A percentile compares a stretch with the other conserved stretches of the same genome.
Evolutionary conservation across 1,140 invertebrate species (phyloP).

Genomic region (Zaprionus ornatus): DNA sequence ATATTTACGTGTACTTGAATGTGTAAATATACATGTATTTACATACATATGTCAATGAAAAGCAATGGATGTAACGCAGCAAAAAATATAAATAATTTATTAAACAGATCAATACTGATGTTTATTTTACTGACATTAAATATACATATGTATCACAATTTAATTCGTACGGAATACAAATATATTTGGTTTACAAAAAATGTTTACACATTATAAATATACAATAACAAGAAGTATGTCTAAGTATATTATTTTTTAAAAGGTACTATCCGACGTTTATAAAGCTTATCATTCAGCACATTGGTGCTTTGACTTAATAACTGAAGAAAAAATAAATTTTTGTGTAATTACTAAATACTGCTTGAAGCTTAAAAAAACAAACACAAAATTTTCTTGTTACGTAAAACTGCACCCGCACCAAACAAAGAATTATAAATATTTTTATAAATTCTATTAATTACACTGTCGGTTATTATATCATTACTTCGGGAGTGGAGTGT

Average conservation of each 20-base stretch:
- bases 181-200: conserved; percentile 24
- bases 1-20: too few relatives aligned
- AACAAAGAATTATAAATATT: neutral
- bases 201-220: conserved; percentile 6
- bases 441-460: neutral
- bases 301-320: neutral
- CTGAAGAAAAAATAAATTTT: neutral
- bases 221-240: conserved; percentile 7
- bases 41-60: neutral
- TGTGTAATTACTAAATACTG: conserved; percentile 49
- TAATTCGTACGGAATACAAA: conserved; percentile 34
- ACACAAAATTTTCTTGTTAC: neutral
- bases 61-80: neutral
- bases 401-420: neutral
- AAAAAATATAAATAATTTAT: neutral
- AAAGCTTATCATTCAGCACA: conserved; percentile 16
- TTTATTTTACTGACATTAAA: conserved; percentile 13
- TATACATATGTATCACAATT: conserved; percentile 47
- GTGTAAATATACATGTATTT: too few relatives aligned
- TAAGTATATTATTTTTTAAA: conserved; percentile 5
- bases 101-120: neutral
- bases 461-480: neutral
- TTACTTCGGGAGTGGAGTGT: neutral
- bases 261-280: conserved; percentile 8
- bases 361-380: conserved; percentile 37